These are phyloP conservation scores for Pelusios castaneus DNA, from an alignment of 2,113 vertebrate genomes.

Conservation along the genomic window DNA sequence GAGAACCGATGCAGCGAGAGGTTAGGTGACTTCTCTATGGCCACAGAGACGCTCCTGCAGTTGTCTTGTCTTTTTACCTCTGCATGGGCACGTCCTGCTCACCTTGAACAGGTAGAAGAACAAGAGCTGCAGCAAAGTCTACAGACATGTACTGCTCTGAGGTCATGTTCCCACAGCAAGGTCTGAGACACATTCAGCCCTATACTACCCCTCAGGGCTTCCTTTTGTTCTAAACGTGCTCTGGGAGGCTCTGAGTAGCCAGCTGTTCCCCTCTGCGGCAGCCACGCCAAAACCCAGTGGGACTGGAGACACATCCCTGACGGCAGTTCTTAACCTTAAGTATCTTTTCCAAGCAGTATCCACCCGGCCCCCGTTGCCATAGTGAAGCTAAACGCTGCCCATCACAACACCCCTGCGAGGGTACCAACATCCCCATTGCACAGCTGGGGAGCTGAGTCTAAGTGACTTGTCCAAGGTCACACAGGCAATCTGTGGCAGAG, in stretches of 20 bases:
- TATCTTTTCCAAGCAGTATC: not conserved
- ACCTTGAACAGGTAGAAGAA: not conserved
- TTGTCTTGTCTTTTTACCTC: not conserved
- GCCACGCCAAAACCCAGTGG: too few relatives aligned
- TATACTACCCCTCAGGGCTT: not conserved
- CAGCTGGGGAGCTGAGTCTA: not conserved
- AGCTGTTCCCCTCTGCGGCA: too few relatives aligned
- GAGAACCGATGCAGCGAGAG: fast-evolving
- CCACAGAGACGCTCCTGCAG: not conserved
- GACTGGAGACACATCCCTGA: not conserved
- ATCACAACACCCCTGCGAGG: not conserved
- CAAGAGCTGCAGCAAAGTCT: not conserved
- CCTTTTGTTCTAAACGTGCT: not conserved
- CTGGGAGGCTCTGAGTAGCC: not conserved
- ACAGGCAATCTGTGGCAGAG: not conserved
- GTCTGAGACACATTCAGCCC: not conserved
- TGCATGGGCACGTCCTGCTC: not conserved
- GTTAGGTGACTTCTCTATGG: fast-evolving
- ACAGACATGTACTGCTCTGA: not conserved
- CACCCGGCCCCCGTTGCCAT: not conserved
- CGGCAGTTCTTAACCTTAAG: not conserved
- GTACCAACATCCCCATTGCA: not conserved
- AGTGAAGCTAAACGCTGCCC: not conserved
- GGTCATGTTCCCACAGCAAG: not conserved
- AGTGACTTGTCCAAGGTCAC: not conserved